A percentile compares a stretch with the other conserved stretches of the same genome.
Conservation (phyloP, 2,113 vertebrate genomes). For the Brachyhypopomus gauderio region DNA sequence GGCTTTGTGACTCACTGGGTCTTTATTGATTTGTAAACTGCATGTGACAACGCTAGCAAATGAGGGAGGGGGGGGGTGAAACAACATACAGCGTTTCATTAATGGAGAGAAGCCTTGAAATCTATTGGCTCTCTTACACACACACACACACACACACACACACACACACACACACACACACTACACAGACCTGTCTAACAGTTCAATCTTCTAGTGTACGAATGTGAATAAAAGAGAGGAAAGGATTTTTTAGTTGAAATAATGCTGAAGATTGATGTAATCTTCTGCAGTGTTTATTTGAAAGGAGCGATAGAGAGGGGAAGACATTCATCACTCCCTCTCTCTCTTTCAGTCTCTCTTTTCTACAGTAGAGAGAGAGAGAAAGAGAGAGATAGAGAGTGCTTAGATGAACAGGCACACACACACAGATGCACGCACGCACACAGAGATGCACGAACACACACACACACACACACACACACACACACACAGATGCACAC, state of each 20-base stretch:
- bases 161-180: not conserved
- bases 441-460: not conserved
- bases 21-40: slow-evolving; percentile 50
- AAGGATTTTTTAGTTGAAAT: too few relatives aligned
- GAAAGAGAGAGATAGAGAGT: too few relatives aligned
- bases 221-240: too few relatives aligned
- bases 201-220: not conserved
- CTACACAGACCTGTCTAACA: too few relatives aligned
- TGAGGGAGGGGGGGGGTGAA: not conserved
- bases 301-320: slow-evolving; percentile 13
- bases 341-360: not conserved
- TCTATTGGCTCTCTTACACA: not conserved
- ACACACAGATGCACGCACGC: too few relatives aligned
- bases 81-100: not conserved
- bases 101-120: too few relatives aligned
- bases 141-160: too few relatives aligned
- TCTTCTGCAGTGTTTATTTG: not conserved
- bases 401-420: too few relatives aligned
- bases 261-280: not conserved
- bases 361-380: slow-evolving; percentile 9
- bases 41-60: slow-evolving; percentile 13
- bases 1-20: slow-evolving; percentile 33
- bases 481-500: slow-evolving; percentile 9
- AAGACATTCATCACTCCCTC: slow-evolving; percentile 11
- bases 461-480: not conserved